Percentiles rank a stretch among this genome's conserved stretches.
Conservation (phyloP, 1,140 invertebrate genomes). For the Propsilocerus akamusi region DNA sequence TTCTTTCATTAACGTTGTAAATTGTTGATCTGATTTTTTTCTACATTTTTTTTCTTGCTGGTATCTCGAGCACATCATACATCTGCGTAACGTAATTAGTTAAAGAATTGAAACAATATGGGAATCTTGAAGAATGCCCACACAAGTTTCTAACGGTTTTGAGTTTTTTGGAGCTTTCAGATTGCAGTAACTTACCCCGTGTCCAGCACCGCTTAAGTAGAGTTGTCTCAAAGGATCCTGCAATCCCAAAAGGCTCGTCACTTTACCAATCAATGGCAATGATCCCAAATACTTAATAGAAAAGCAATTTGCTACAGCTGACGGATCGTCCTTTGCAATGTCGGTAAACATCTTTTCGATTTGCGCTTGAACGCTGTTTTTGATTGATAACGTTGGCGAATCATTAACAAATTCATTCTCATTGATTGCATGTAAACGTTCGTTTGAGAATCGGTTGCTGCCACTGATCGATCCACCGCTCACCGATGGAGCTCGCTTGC, state of each 20-base stretch:
- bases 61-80: too few species aligned
- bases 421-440: constrained; percentile 15
- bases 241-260: constrained; percentile 61
- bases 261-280: constrained; percentile 52
- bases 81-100: too few species aligned
- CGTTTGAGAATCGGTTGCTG: constrained; percentile 9
- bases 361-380: constrained; percentile 61
- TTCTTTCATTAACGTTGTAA: too few species aligned
- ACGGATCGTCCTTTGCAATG: constrained; percentile 40
- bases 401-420: constrained; percentile 11
- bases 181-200: constrained; percentile 14
- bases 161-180: too few species aligned
- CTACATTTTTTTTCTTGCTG: too few species aligned
- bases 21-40: too few species aligned
- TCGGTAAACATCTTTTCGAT: constrained; percentile 75
- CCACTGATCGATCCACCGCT: background rate
- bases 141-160: too few species aligned
- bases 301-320: constrained; percentile 33
- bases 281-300: constrained; percentile 68
- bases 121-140: too few species aligned
- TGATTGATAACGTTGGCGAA: constrained; percentile 20
- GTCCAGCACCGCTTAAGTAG: constrained; percentile 32
- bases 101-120: too few species aligned
- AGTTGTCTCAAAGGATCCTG: constrained; percentile 62
- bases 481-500: background rate